Evolutionary conservation across 2,797 vertebrate species (phyloP).

Genomic region (Galagoides demidoff): DNA sequence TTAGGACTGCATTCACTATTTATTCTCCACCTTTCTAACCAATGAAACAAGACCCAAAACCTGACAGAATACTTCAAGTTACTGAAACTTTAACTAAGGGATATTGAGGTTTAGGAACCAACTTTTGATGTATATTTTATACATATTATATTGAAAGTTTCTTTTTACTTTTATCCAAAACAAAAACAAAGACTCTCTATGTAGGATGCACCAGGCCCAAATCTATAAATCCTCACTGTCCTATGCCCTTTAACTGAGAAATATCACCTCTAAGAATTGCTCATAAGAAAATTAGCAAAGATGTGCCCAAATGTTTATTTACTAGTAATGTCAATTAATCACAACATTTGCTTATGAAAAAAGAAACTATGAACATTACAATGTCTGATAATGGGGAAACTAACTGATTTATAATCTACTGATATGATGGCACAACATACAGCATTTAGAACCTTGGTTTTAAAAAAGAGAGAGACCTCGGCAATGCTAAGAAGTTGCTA

Average conservation of each 20-base stretch:
- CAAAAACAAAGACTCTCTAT: slow-evolving; percentile 39
- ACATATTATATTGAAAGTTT: slow-evolving; percentile 53
- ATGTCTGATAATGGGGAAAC: background rate
- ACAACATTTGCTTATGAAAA: background rate
- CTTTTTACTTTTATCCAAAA: slow-evolving; percentile 46
- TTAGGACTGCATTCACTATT: background rate
- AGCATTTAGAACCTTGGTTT: background rate
- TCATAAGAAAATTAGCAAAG: background rate
- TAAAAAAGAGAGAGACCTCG: background rate
- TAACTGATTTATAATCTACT: background rate
- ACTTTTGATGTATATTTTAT: slow-evolving; percentile 77
- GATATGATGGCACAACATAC: rapidly evolving
- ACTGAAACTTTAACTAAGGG: slow-evolving; percentile 51
- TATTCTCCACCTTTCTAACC: background rate
- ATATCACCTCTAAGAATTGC: background rate
- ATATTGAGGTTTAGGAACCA: slow-evolving; percentile 40
- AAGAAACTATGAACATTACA: background rate
- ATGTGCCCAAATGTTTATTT: background rate
- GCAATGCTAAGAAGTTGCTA: background rate
- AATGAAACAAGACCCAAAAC: background rate
- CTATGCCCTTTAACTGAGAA: background rate
- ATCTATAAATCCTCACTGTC: background rate
- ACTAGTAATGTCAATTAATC: background rate
- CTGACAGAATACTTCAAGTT: background rate
- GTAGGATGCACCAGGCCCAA: background rate